Evolutionary conservation across 2,888 invertebrate species (phyloP).

Genomic region (Heliconius erato): DNA sequence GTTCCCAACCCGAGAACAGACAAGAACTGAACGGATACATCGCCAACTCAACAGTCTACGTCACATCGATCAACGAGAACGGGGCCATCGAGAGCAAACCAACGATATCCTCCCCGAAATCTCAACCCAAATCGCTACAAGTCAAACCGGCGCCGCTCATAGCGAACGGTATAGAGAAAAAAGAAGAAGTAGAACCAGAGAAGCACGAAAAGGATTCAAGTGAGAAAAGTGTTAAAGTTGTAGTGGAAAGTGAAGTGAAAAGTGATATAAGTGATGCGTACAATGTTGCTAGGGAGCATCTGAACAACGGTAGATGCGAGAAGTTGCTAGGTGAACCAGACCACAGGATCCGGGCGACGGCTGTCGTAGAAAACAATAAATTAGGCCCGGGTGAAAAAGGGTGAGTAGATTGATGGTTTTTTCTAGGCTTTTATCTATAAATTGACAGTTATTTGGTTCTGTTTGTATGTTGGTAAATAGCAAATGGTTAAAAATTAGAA

Average conservation of each 20-base stretch:
- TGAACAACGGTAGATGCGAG: conserved; percentile 90
- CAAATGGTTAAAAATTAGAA: too few relatives aligned
- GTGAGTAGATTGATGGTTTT: conserved; percentile 72
- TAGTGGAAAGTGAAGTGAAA: conserved; percentile 68
- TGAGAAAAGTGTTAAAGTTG: conserved; percentile 74
- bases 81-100: conserved; percentile 81
- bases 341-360: conserved; percentile 87
- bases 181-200: conserved; percentile 66
- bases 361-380: conserved; percentile 87
- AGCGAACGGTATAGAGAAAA: conserved; percentile 73
- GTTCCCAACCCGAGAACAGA: conserved; percentile 80
- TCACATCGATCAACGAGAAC: conserved; percentile 89
- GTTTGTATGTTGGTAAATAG: background rate
- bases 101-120: conserved; percentile 80
- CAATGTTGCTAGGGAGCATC: conserved; percentile 77
- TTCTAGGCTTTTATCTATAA: background rate
- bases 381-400: conserved; percentile 85
- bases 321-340: conserved; percentile 89
- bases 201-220: conserved; percentile 79
- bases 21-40: conserved; percentile 92
- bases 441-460: background rate
- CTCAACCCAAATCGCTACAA: conserved; percentile 78
- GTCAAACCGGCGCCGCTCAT: conserved; percentile 80
- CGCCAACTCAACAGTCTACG: conserved; percentile 93
- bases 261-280: conserved; percentile 79